Evolutionary conservation across 2,888 invertebrate genomes (phyloP), one percentile per base, ranked within the genome.

Genomic region (Pogonocherus hispidulus): DNA sequence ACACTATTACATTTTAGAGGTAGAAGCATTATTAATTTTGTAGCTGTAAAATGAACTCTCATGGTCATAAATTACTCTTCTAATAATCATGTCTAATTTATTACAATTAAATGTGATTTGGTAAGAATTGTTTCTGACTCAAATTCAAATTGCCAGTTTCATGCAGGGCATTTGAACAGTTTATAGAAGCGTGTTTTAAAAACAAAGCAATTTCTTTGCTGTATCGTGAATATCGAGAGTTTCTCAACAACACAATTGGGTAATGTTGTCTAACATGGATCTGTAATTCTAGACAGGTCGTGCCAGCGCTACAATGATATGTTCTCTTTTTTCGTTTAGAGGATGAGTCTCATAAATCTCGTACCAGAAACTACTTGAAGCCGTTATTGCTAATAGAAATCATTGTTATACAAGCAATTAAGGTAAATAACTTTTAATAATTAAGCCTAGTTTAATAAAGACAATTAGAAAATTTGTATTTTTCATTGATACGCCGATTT

Each of bases 181-280:
- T 66, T 9, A 3, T 56, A 63, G 47, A 54, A 72, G 67, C 72
- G 63, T 69, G 69, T 47, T 59, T 52, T 55, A 66, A 66, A 67
- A 65, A 68, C 66, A 68, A 66, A 66, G 67, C 66, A 70, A 66
- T 69, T 72, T 72, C 74, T 72, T 71, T 66, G 67, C 62, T 49
- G 52, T 73, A 70, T 75, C 74, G 74, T 76, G 76, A 76, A 72
- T 76, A 76, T 76, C 74, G 71, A 76, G 70, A 73, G 70, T 76
- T 76, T 54, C 75, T 62, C 70, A 72, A 76, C 70, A 66, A 63
- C 54, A 64, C 71, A 69, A 69, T 76, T 73, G 72, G 66, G 75
- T 62, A 74, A 76, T 72, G 66, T 54, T 65, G 66, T 69, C 65
- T 66, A 68, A 70, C 71, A 67, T 71, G 66, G 67, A 70, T 71